These are phyloP conservation scores for Propsilocerus akamusi DNA, from an alignment of 1,140 invertebrate species.

Conservation along the genomic window DNA sequence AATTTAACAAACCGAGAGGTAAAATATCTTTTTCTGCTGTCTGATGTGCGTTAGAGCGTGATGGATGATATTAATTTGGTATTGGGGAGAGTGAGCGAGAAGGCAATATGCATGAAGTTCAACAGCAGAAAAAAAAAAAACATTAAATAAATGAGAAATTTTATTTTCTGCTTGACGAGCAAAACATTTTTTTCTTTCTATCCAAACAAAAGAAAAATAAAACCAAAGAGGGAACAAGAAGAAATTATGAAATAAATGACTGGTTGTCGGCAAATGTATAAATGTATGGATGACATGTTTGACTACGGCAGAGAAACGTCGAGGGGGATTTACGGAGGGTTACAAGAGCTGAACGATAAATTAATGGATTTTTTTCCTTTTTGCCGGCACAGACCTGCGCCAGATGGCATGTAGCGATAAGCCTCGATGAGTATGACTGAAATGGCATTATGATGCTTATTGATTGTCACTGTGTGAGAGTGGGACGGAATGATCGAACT, in stretches of 20 bases:
- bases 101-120: background rate
- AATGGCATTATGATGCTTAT: background rate
- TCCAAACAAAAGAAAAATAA: background rate
- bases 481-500: background rate
- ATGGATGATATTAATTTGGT: background rate
- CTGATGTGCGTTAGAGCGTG: background rate
- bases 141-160: conserved; percentile 3
- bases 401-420: background rate
- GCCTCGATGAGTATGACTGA: background rate
- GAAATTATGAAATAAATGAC: no score
- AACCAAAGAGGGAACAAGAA: background rate
- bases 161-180: background rate
- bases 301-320: no score
- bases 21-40: background rate
- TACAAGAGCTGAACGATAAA: no score
- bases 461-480: background rate
- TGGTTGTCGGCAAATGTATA: no score
- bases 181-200: background rate
- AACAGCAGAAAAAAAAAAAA: background rate
- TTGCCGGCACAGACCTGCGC: background rate
- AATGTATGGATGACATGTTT: no score
- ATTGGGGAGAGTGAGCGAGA: background rate
- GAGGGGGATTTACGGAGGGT: no score
- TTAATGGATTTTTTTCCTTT: background rate
- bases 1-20: background rate